Conservation (phyloP, 2,113 vertebrate species). For the Esox niger region DNA sequence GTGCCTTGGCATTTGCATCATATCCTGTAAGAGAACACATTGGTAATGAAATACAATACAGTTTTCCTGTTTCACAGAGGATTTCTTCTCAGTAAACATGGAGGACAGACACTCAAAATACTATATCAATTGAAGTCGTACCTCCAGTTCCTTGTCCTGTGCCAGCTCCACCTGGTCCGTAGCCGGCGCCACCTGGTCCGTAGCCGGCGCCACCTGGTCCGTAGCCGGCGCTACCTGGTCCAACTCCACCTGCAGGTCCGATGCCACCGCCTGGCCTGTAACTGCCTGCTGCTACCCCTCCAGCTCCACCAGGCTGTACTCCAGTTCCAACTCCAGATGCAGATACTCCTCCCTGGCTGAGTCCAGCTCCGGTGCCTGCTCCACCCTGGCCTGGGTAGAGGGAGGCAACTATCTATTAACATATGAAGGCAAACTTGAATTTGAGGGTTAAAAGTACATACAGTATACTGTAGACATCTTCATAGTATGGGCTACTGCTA, state of each 20-base stretch:
- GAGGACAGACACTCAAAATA: background rate
- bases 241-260: constrained; percentile 2
- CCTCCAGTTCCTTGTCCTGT: constrained; percentile 17
- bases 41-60: background rate
- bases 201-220: constrained; percentile 3
- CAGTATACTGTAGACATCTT: no score
- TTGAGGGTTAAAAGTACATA: no score
- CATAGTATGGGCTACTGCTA: constrained; percentile 56
- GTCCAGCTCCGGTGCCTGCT: constrained; percentile 32
- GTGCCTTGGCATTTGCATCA: constrained; percentile 15
- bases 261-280: constrained; percentile 20
- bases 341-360: constrained; percentile 24
- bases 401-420: background rate
- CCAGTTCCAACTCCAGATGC: constrained; percentile 30
- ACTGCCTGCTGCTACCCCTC: constrained; percentile 22
- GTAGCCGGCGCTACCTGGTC: constrained; percentile 11
- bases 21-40: constrained; percentile 16
- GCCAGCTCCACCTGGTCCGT: constrained; percentile 21
- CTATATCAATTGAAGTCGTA: background rate
- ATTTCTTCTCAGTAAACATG: background rate
- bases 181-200: constrained; percentile 4
- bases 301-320: constrained; percentile 18
- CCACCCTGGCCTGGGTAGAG: constrained; percentile 37
- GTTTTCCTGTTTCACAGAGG: background rate
- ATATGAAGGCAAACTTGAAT: no score